Conservation (phyloP, 2,113 vertebrate species). For the Choloepus hoffmanni region DNA sequence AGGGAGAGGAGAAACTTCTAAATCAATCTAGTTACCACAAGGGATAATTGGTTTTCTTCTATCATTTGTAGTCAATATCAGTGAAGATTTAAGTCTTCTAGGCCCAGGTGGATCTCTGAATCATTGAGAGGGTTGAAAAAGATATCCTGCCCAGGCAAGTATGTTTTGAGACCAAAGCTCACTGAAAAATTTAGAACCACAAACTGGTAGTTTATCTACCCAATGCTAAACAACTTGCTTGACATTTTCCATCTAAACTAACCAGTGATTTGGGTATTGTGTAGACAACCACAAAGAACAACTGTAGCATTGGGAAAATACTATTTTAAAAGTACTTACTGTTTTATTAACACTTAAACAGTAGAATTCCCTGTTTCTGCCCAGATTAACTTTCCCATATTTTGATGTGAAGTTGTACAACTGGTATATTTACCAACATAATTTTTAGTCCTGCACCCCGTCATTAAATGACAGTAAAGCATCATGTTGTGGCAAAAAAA, state of each 20-base stretch:
- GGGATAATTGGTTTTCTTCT: neutral
- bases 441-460: neutral
- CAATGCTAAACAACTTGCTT: neutral
- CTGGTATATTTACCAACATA: slow-evolving; percentile 19
- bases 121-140: neutral
- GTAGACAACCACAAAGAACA: slow-evolving; percentile 44
- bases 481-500: slow-evolving; percentile 13
- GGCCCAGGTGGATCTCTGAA: neutral
- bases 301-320: neutral
- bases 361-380: neutral
- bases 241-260: slow-evolving; percentile 4
- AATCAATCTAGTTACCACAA: neutral
- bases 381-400: neutral
- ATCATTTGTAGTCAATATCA: neutral
- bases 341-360: neutral
- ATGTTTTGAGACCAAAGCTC: neutral
- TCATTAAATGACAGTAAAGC: slow-evolving; percentile 57
- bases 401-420: neutral
- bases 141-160: neutral
- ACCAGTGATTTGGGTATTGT: neutral
- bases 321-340: slow-evolving; percentile 33
- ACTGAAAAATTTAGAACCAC: slow-evolving; percentile 42
- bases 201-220: neutral
- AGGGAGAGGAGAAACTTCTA: neutral
- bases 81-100: neutral